These are phyloP conservation scores for Sarcophaga variegata DNA, from an alignment of 2,888 invertebrate species.

Conservation along the genomic window DNA sequence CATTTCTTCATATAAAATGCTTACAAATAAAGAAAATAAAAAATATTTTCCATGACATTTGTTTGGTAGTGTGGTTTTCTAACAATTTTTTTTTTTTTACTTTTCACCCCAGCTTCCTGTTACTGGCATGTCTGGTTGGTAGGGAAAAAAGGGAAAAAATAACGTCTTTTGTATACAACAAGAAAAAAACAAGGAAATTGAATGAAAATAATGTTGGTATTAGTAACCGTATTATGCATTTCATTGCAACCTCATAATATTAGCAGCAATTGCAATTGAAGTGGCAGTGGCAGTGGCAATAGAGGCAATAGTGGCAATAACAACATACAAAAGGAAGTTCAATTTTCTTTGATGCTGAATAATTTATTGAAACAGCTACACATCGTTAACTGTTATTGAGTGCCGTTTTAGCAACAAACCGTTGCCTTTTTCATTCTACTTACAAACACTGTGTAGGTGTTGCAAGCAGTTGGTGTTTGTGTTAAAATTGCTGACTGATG, in stretches of 20 bases:
- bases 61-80: neutral
- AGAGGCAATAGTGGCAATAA: neutral
- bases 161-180: conserved; percentile 26
- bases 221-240: conserved; percentile 53
- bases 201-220: conserved; percentile 52
- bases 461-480: neutral
- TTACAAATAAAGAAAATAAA: neutral
- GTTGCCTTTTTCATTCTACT: neutral
- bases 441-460: neutral
- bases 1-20: neutral
- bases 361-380: conserved; percentile 61
- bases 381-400: conserved; percentile 52
- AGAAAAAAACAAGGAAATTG: conserved; percentile 43
- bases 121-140: neutral
- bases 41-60: conserved; percentile 33
- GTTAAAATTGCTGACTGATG: too few species aligned
- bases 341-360: conserved; percentile 62
- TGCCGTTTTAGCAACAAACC: conserved; percentile 17
- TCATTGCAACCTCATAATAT: neutral
- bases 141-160: neutral
- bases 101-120: neutral
- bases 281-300: neutral
- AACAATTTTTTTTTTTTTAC: too few species aligned
- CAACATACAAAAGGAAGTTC: conserved; percentile 47
- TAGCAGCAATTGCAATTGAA: neutral